These are phyloP conservation scores for Panthera uncia DNA, from an alignment of 2,113 vertebrate genomes.

Conservation along the genomic window DNA sequence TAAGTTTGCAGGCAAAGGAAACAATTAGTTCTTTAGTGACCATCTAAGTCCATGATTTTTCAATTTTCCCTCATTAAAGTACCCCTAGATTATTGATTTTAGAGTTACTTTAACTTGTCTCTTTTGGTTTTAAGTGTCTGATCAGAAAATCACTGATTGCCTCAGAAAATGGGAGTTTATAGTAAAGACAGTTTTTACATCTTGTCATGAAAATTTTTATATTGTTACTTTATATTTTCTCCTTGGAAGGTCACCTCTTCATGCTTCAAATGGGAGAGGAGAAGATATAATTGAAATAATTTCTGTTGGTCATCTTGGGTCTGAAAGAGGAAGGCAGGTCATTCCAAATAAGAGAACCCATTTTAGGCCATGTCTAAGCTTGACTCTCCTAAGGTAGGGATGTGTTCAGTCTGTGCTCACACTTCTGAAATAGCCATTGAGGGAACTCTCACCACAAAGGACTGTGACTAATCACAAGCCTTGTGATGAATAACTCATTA, in stretches of 20 bases:
- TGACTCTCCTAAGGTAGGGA: background rate
- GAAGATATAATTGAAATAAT: background rate
- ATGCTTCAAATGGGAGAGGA: background rate
- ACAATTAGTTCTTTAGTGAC: background rate
- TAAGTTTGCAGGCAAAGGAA: background rate
- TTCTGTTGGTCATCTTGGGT: background rate
- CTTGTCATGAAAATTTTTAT: background rate
- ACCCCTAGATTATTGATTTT: background rate
- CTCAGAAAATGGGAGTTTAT: background rate
- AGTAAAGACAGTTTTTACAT: background rate
- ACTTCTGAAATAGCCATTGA: background rate
- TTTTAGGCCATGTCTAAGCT: background rate
- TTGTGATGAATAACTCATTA: background rate
- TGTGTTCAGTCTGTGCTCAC: background rate
- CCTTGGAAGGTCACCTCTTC: background rate
- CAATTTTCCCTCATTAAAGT: background rate
- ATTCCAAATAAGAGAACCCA: background rate
- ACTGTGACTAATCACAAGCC: background rate
- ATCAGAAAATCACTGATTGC: background rate
- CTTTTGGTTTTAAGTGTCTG: background rate
- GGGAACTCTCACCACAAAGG: background rate
- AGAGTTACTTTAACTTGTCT: background rate
- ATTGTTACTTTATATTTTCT: background rate
- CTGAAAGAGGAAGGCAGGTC: background rate
- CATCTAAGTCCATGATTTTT: background rate